Conservation (phyloP, 2,888 invertebrate species). For the Pherbina coryleti region DNA sequence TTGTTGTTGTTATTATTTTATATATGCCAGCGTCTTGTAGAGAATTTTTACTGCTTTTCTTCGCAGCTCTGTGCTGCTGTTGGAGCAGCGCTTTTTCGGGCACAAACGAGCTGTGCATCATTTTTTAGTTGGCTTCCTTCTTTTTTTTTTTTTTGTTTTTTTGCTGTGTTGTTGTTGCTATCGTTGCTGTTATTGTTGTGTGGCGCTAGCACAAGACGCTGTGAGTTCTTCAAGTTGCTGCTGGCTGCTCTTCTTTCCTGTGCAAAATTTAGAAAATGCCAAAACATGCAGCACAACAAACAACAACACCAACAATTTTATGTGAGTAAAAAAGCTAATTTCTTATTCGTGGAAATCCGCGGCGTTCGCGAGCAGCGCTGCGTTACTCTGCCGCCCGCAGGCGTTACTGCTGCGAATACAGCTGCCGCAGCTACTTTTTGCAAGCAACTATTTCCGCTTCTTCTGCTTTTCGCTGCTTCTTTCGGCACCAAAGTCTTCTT, state of each 20-base stretch:
- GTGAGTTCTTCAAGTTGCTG: not conserved
- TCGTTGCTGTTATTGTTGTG: not conserved
- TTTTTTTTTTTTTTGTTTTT: too few relatives aligned
- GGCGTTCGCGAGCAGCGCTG: not conserved
- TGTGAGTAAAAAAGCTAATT: not conserved
- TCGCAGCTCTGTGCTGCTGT: not conserved
- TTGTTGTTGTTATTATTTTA: not conserved
- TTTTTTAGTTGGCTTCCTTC: not conserved
- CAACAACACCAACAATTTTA: slow-evolving; percentile 1
- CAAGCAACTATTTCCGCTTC: not conserved
- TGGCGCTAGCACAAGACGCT: not conserved
- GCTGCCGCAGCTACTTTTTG: not conserved
- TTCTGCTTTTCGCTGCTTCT: not conserved
- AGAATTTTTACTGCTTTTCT: slow-evolving; percentile 7
- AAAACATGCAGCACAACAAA: not conserved
- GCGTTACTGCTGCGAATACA: not conserved
- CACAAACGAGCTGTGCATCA: not conserved
- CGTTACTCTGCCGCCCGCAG: not conserved
- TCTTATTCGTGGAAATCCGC: slow-evolving; percentile 21
- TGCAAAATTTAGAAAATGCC: not conserved
- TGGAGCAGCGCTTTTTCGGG: not conserved
- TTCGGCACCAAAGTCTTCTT: too few relatives aligned
- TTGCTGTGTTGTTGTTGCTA: too few relatives aligned
- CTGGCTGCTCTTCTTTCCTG: not conserved
- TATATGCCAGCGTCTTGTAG: not conserved